Evolutionary conservation across 2,888 invertebrate genomes (phyloP), one percentile per base, ranked within the genome.

Genomic region (Eristalis pertinax): DNA sequence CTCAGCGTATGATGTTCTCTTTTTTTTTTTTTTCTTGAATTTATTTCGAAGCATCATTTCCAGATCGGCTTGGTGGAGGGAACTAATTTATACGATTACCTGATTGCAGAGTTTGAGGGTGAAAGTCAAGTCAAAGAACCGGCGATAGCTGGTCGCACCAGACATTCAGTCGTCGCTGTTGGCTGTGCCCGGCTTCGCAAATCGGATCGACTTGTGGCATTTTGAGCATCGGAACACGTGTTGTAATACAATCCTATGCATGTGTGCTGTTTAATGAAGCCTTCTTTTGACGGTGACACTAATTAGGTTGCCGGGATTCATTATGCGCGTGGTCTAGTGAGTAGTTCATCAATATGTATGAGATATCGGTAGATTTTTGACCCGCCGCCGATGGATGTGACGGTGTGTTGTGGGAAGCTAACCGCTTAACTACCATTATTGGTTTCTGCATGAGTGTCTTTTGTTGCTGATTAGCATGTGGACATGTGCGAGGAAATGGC

Each of bases 81-180:
- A 26, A 60, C 15, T 19, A 65, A 75, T 58, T 67, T 29, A 60
- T 67, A 41, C 32, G 67, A 67, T 35, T 56, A 41, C 41, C 15
- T 8, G 41, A 22, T 58, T 22, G 35, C 8, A 10, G 50, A 50
- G 50, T n/a, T 50, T 13, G 26, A 29, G 60, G 26, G 60, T 26
- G 60, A 60, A 60, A 60, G 60, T 60, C 60, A 60, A 60, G 60
- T 60, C 60, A 60, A 60, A 29, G 60, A 60, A 60, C 60, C 60
- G 60, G 58, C 22, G 38, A 22, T 35, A n/a, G 29, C 19, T 32
- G 22, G 73, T 22, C 15, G 26, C 24, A 56, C 72, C 63, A 75
- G 75, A 75, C 75, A 75, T 38, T 75, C 58, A 10, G 75, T 75
- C 65, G 75, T 65, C 72, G 63, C 22, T 43, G 41, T 50, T 74